Evolutionary conservation across 2,113 vertebrate species (phyloP), one percentile per base, ranked within the genome.

Genomic region (Ahaetulla prasina): DNA sequence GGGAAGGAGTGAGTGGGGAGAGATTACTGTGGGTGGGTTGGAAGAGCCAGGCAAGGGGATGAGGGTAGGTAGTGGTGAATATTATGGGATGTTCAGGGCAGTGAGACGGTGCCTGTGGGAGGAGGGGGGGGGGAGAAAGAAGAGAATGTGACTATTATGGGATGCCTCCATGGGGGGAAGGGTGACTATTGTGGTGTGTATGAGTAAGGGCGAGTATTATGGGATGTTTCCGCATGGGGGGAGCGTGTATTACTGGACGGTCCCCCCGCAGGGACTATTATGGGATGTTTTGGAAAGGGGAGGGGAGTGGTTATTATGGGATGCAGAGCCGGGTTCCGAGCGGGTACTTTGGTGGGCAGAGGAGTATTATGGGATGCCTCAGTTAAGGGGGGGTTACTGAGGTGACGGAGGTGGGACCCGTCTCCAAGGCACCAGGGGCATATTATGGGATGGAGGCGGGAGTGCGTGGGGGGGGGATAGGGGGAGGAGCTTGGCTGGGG

Each of bases 391-490:
- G 94, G 95, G 96, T 96, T 97, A 95, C 95, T 95, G 93, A 91
- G 97, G 97, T 96, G 96, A 96, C 89, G 91, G 94, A 4, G 95
- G 95, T 88, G 93, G 92, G 87, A 87, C 86, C 43, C n/a, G 53
- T 95, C 91, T 93, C 86, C 57, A n/a, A 89, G 93, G 91, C 86
- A 90, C 89, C 49, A 12, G 91, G 35, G 93, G 94, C 95, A 95
- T 97, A 97, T 97, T 97, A 97, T 97, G 97, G 97, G 97, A 96
- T 97, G 97, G 97, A 95, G 96, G 95, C 93, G 97, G 97, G 96
- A 91, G 91, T 11, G 91, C 12, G 74, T 43, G 89, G n/a, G 90
- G 68, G 43, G 90, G 85, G 23, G 8, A 60, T 30, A 55, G 30
- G 49, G 87, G 91, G 91, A n/a, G 96, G 97, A 97, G 97, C 95